phyloP scores from a whole-genome alignment of 1,140 invertebrate genomes.

The Nasonia longicornis region DNA sequence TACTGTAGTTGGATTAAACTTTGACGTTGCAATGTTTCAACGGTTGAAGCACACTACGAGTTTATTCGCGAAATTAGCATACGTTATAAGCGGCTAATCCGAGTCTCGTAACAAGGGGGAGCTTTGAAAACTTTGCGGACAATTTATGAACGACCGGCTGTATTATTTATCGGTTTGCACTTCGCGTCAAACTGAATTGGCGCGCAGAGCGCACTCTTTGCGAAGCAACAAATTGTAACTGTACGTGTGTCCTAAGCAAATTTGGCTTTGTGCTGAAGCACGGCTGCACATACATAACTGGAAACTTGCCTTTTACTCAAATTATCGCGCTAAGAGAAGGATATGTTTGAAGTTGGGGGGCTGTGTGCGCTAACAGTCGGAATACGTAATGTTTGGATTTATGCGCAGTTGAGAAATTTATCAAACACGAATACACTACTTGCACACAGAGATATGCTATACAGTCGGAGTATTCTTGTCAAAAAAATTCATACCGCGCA shows the following conservation, averaged over 20 bases:
- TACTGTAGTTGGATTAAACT: no score
- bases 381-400: not conserved
- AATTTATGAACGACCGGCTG: not conserved
- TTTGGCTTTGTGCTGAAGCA: not conserved
- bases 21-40: not conserved
- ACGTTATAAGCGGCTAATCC: not conserved
- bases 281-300: not conserved
- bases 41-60: not conserved
- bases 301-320: conserved; percentile 3
- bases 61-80: not conserved
- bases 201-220: not conserved
- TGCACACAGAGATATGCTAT: no score
- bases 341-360: not conserved
- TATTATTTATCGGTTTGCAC: not conserved
- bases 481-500: no score
- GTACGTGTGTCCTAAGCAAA: not conserved
- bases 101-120: no score
- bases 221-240: not conserved
- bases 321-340: not conserved
- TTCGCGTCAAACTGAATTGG: not conserved
- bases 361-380: not conserved
- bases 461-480: no score
- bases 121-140: no score
- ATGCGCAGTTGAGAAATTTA: not conserved
- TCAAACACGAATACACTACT: not conserved